Percentiles rank a stretch among this genome's conserved stretches.
Conservation (phyloP, 2,113 vertebrate genomes). For the Sigmodon hispidus region DNA sequence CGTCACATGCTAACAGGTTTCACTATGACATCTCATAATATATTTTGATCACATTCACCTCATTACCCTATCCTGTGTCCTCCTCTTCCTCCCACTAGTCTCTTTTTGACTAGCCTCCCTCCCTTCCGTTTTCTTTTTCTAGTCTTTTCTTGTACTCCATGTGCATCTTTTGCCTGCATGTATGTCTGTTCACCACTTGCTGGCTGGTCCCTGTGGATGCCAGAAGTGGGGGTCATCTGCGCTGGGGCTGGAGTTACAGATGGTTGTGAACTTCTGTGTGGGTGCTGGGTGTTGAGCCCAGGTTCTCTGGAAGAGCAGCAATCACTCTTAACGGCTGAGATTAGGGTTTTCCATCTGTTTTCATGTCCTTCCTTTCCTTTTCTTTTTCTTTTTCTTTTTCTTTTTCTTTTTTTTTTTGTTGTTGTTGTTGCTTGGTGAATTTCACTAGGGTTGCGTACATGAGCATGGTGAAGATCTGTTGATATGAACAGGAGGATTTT, state of each 20-base stretch:
- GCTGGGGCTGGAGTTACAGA: too few species aligned
- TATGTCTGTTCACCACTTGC: not conserved
- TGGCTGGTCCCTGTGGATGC: not conserved
- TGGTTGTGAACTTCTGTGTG: too few species aligned
- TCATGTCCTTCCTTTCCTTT: not conserved
- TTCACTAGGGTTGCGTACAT: not conserved
- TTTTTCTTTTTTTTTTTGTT: not conserved
- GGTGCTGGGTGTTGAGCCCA: too few species aligned
- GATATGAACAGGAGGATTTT: too few species aligned
- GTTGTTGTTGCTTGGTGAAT: not conserved
- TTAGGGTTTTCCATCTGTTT: not conserved
- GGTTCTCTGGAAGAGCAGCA: too few species aligned
- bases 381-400: not conserved
- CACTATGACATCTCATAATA: not conserved
- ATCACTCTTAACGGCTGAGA: too few species aligned
- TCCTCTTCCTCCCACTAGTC: not conserved
- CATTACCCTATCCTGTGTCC: not conserved
- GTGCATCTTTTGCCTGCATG: not conserved
- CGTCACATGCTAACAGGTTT: not conserved
- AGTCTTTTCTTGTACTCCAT: not conserved
- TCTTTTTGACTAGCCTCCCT: not conserved
- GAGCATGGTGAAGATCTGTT: not conserved
- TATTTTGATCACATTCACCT: too few species aligned
- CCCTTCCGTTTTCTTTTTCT: not conserved
- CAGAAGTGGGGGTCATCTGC: too few species aligned